Base-by-base conservation (phyloP, 1,140 invertebrate species). In the Carposina sasakii region DNA sequence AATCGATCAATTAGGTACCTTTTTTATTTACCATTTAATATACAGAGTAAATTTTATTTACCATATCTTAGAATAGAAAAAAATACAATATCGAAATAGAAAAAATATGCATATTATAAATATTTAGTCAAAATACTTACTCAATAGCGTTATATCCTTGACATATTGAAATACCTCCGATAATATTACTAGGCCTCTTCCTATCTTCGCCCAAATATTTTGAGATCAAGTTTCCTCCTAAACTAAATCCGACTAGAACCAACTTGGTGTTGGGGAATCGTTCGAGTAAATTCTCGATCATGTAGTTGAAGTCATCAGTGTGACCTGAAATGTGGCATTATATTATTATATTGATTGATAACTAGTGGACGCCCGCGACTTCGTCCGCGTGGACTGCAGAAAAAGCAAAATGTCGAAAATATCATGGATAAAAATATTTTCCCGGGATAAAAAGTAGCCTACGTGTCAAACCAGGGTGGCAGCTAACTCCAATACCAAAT, bases 141-240 rank as follows among this genome's bases (percentile, higher is more conserved):
- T 92, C 90, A 28, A 92, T 89, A 33, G 94, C 93, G 84, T 94
- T 93, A 73, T 97, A 97, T 52, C 95, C 95, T 85, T 97, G 95
- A 71, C 95, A 96, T 60, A 97, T 92, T 8, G 94, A 96, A 59
- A 97, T 91, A 3, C 91, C 95, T 42, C 94, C 94, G 52, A 97
- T 91, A 22, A 97, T 91, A 60, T 91, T 91, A 8, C 74, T 53
- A 15, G 92, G 87, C 56, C 89, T 88, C 36, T 88, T 86, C 50
- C 86, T 79, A 23, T 85, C 81, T 84, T 97, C 94, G 6, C 94
- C 94, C 59, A 96, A 84, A 74, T 96, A 97, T 81, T 97, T 97
- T 1, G 93, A 91, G 3, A 97, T 90, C 34, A 96, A 85, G 86
- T 96, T 97, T 3, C 92, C 95, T 24, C 94, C 94, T 75, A 98